Base-by-base conservation (phyloP, 1,140 invertebrate genomes). In the Zaprionus ornatus region DNA sequence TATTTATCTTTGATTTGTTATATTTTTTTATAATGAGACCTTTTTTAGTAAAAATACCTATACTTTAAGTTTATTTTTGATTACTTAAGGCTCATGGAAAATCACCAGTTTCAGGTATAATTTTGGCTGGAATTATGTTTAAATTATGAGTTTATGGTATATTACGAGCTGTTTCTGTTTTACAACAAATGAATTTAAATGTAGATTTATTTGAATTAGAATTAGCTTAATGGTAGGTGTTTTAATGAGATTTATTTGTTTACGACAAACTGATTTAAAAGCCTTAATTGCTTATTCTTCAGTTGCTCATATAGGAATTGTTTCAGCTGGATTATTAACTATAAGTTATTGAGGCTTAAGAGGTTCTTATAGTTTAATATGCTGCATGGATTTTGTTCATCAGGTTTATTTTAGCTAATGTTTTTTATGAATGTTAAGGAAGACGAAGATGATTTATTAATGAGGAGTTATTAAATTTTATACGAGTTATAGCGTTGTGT, bases 41-140 rank as follows among this genome's bases (percentile, higher is more conserved):
- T 77, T 96, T 96, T 95, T 94, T 95, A 92, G 93, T 96, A 62
- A 96, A 96, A 93, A 93, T 95, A 82, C 95, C 95, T 25, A 94
- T 95, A 92, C 96, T 94, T 95, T 93, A 94, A 85, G 74, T 95
- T 93, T 95, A 96, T 94, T 93, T 95, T 83, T 96, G 95, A 92
- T 92, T 96, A 63, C 95, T 95, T 63, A 96, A 95, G 67, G 95
- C 95, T 93, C 95, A 96, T 95, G 95, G 96, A 25, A 95, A 96
- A 87, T 95, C 95, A 78, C 95, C 95, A n/a, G 87, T 95, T 91
- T 93, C 93, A 56, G 95, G 95, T 56, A 95, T 96, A 92, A 94
- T 96, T 94, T 95, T 96, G 91, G 95, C 95, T 45, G 95, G 94
- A 0, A 87, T 96, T 92, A 92, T 96, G 87, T 92, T 96, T 91